Evolutionary conservation across 2,113 vertebrate genomes (phyloP), one percentile per base, ranked within the genome.

Genomic region (Carlito syrichta): DNA sequence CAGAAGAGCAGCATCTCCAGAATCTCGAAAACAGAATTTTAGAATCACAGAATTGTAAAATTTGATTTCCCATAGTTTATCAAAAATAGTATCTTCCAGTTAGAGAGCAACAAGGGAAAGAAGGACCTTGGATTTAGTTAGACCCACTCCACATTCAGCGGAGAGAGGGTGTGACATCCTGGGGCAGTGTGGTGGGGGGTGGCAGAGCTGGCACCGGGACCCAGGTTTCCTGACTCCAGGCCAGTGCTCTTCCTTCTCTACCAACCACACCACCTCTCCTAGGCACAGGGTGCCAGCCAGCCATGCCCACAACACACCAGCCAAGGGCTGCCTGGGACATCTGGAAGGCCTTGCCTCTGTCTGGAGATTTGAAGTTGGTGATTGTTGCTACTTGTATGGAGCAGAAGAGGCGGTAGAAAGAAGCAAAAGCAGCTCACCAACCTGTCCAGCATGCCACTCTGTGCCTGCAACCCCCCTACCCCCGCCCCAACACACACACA

Each of bases 11-110:
- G 35, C 30, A 56, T 78, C 71, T 48, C 40, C 5, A 19, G 56
- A 79, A 89, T 89, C 68, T 56, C 54, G 43, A 43, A 66, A 96
- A 94, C 13, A 87, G 20, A 35, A 92, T 45, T 90, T 91, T 62
- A 89, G 81, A 90, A 84, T 40, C 71, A 86, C 78, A 68, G 45
- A 71, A 87, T 88, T 5, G 12, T 82, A 93, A 89, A 38, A 45
- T 50, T 32, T 86, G 22, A 73, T 92, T 79, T 82, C 45, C 23
- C 96, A 7, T 86, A 38, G 89, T 63, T 88, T 73, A 38, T 86
- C 77, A 85, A 60, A 76, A 62, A 73, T 25, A 76, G 13, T 62
- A 12, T 54, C 73, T 94, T 84, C 32, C 30, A 45, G 4, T 87
- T 74, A 63, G 69, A 73, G 22, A 91, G 20, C 60, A 86, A 40